Conservation (phyloP, 2,797 vertebrate species). For the Trachops cirrhosus region DNA sequence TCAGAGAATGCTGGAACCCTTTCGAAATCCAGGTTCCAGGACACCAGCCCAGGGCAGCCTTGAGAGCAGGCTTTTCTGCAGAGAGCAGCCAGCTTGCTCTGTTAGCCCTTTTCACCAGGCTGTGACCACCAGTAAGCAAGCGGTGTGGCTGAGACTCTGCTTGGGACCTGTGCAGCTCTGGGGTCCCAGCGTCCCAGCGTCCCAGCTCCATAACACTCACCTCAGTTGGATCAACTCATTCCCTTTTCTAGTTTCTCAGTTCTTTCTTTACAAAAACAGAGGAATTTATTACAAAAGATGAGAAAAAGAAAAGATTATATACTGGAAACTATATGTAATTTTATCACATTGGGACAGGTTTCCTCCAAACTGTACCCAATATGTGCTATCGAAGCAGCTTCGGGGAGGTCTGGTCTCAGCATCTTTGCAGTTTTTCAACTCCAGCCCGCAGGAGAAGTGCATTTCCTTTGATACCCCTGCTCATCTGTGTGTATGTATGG, state of each 20-base stretch:
- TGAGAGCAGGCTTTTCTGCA: background rate
- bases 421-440: background rate
- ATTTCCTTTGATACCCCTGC: background rate
- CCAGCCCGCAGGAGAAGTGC: background rate
- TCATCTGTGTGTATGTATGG: fast-evolving
- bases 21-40: background rate
- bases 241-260: background rate
- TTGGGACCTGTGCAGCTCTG: background rate
- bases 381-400: background rate
- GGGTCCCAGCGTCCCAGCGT: too few relatives aligned
- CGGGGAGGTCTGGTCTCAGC: background rate
- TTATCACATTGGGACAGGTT: background rate
- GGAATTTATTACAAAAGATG: background rate
- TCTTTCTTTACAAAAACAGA: background rate
- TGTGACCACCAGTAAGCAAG: background rate
- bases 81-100: too few relatives aligned
- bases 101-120: background rate
- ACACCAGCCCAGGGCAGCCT: background rate
- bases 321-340: background rate
- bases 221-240: background rate
- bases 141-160: fast-evolving
- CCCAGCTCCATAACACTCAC: background rate
- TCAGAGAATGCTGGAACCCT: background rate
- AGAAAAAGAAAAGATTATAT: background rate
- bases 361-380: background rate